Conservation (phyloP, 2,113 vertebrate species). For the Pyxicephalus adspersus region DNA sequence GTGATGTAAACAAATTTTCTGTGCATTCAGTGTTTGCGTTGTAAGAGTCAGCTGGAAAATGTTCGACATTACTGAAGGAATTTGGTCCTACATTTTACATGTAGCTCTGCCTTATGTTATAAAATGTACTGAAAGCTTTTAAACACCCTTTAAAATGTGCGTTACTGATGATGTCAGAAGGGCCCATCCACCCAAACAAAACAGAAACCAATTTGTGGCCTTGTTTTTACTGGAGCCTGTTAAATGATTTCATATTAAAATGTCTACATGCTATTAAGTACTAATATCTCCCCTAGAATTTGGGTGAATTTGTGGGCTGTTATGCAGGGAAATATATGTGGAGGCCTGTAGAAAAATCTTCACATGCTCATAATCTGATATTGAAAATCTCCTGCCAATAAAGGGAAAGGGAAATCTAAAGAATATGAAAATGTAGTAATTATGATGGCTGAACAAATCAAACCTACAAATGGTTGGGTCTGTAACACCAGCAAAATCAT, state of each 20-base stretch:
- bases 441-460: too few species aligned
- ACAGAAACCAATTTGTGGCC: slow-evolving; percentile 54
- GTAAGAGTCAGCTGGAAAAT: slow-evolving; percentile 50
- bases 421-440: too few species aligned
- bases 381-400: too few species aligned
- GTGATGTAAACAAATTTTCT: slow-evolving; percentile 53
- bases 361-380: not conserved
- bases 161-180: slow-evolving; percentile 49
- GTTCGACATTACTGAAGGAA: slow-evolving; percentile 42
- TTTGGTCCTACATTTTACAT: slow-evolving; percentile 47
- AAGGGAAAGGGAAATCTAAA: too few species aligned
- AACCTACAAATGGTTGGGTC: too few species aligned
- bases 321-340: not conserved
- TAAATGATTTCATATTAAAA: slow-evolving; percentile 48
- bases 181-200: slow-evolving; percentile 49
- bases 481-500: too few species aligned
- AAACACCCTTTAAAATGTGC: slow-evolving; percentile 53
- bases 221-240: slow-evolving; percentile 50
- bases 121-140: slow-evolving; percentile 55
- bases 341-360: slow-evolving; percentile 18
- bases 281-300: slow-evolving; percentile 45
- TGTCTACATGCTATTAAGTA: slow-evolving; percentile 50
- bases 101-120: slow-evolving; percentile 33
- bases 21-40: slow-evolving; percentile 33
- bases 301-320: not conserved